Percentiles rank a stretch among this genome's conserved stretches.
phyloP scores from a whole-genome alignment of 1,140 invertebrate genomes.

The Drosophila bocqueti region DNA sequence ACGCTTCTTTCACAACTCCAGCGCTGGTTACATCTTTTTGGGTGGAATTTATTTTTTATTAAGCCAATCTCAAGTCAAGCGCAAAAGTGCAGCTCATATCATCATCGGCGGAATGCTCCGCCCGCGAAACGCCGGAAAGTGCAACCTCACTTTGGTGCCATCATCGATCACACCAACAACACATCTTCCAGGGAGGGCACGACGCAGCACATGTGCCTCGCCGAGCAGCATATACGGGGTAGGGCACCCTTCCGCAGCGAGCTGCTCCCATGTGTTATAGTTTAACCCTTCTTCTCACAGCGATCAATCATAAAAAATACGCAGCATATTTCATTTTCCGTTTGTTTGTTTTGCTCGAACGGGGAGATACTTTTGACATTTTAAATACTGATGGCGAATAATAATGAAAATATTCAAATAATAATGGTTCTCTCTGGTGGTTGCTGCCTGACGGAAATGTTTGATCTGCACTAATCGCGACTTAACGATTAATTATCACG shows the following conservation, averaged over 20 bases:
- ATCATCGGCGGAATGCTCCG: slow-evolving; percentile 7
- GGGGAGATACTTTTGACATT: slow-evolving; percentile 36
- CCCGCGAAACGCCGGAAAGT: slow-evolving; percentile 32
- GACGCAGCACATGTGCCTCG: slow-evolving; percentile 42
- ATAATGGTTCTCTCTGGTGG: slow-evolving; percentile 23
- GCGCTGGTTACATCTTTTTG: slow-evolving; percentile 18
- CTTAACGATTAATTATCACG: slow-evolving; percentile 48
- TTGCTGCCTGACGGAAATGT: slow-evolving; percentile 30
- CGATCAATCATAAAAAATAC: slow-evolving; percentile 72
- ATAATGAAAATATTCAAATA: slow-evolving; percentile 41
- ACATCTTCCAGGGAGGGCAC: slow-evolving; percentile 14
- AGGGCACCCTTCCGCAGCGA: slow-evolving; percentile 16
- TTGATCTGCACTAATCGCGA: slow-evolving; percentile 19
- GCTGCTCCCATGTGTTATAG: slow-evolving; percentile 62
- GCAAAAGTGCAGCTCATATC: slow-evolving; percentile 54
- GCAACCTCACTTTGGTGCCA: slow-evolving; percentile 54
- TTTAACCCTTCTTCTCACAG: slow-evolving; percentile 74
- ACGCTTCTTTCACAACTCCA: slow-evolving; percentile 43
- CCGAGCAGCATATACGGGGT: background rate
- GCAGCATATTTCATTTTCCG: slow-evolving; percentile 28
- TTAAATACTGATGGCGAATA: slow-evolving; percentile 50
- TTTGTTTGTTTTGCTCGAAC: slow-evolving; percentile 29
- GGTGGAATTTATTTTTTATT: slow-evolving; percentile 18
- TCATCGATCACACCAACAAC: slow-evolving; percentile 57
- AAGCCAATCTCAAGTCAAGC: slow-evolving; percentile 47